Percentiles rank a stretch among this genome's conserved stretches.
Conservation (phyloP, 2,797 vertebrate species). For the Girardinus metallicus region DNA sequence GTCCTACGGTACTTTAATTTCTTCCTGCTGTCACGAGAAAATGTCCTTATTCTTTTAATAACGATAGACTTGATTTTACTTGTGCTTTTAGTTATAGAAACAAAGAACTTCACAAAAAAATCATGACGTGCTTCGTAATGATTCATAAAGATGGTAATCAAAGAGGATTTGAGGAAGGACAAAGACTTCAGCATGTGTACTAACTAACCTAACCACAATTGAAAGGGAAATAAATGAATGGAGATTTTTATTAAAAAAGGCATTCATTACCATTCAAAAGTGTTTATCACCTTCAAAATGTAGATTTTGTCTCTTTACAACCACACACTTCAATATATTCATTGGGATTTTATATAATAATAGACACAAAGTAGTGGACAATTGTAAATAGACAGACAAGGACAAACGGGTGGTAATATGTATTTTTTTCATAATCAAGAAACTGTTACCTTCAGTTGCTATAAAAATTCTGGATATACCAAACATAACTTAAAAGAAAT, state of each 20-base stretch:
- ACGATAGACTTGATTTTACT: not conserved
- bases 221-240: not conserved
- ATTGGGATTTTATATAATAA: not conserved
- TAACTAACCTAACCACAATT: not conserved
- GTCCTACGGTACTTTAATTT: not conserved
- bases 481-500: too few relatives aligned
- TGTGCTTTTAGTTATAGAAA: not conserved
- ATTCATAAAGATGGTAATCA: not conserved
- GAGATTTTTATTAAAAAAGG: not conserved
- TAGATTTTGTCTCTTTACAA: not conserved
- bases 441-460: too few relatives aligned
- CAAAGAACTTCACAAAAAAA: not conserved
- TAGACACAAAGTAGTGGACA: not conserved
- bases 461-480: too few relatives aligned
- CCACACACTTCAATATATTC: not conserved
- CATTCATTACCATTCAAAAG: not conserved
- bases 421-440: too few relatives aligned
- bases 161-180: not conserved
- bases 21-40: not conserved
- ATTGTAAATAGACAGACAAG: not conserved
- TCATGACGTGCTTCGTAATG: not conserved
- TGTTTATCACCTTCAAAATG: not conserved
- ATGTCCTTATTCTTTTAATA: not conserved
- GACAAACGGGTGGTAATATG: not conserved
- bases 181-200: not conserved